Conservation (phyloP, 2,888 invertebrate species). For the Coelogynopora nodosa region DNA sequence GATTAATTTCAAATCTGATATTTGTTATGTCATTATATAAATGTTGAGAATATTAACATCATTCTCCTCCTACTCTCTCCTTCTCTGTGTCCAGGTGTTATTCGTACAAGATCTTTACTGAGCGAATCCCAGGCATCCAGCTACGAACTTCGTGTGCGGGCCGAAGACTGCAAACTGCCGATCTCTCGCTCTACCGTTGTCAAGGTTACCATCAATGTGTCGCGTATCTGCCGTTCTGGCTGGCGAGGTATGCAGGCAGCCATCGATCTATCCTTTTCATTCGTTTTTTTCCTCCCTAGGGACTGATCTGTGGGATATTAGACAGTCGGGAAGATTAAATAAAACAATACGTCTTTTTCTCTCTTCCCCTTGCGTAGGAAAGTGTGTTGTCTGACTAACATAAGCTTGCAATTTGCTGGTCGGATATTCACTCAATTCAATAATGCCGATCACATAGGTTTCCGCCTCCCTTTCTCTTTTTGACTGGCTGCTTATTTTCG, state of each 20-base stretch:
- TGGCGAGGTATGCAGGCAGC: constrained; percentile 68
- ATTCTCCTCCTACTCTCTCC: neutral
- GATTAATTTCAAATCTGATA: no score
- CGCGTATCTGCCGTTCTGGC: constrained; percentile 73
- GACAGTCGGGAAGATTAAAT: neutral
- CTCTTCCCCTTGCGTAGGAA: no score
- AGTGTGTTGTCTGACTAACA: neutral
- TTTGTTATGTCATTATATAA: no score
- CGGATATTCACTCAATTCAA: neutral
- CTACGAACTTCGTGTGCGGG: constrained; percentile 90
- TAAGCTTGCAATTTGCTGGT: neutral
- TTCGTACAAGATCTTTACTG: constrained; percentile 85
- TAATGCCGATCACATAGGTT: neutral
- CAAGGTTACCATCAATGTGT: constrained; percentile 90
- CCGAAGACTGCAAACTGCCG: constrained; percentile 80
- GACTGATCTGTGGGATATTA: neutral
- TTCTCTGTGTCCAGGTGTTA: constrained; percentile 64
- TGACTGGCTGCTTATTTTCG: no score
- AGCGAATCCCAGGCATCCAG: constrained; percentile 88
- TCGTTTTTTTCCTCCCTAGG: neutral
- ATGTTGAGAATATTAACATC: no score
- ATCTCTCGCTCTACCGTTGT: constrained; percentile 88
- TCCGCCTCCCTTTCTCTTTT: neutral
- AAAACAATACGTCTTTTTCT: neutral
- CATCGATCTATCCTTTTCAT: neutral